Evolutionary conservation across 2,797 vertebrate genomes (phyloP), one percentile per base, ranked within the genome.

Genomic region (Coracias cyanogaster): DNA sequence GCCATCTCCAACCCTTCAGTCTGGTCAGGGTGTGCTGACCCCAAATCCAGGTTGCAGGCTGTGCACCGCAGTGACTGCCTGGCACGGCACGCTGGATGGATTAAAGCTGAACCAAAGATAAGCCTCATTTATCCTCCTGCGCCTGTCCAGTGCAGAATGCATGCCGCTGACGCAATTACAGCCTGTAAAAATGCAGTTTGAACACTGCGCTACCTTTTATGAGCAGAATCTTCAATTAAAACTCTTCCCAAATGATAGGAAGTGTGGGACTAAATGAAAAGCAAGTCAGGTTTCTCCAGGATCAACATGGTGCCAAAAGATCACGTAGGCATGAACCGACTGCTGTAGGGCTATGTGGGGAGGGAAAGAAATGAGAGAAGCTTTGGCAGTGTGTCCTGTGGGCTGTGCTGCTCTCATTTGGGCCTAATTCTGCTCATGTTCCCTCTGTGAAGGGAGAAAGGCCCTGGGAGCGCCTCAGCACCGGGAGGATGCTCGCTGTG

Each of bases 401-500:
- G 19, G 29, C 29, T 58, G 33, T 14, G 37, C 18, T 8, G 4
- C 33, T 24, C 26, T 26, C 1, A 0, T 2, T 9, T 19, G 67
- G 54, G 10, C 8, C 29, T 26, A 54, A 35, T 18, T 31, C 72
- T 54, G 73, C 72, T 49, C 39, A 20, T 4, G 0, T 6, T 31
- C 25, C n/a, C 26, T 28, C 76, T 1, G 2, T 8, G 4, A 0
- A 0, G 18, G 48, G 51, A 58, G 43, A 46, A 54, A 43, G 16
- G 12, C 16, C 10, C 26, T 3, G 9, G 39, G 35, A 62, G 46
- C 52, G 21, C 35, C 46, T 11, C 0, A 2, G 28, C 4, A 1
- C 15, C 1, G 7, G 39, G n/a, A 45, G 28, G 60, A 10, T 17
- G n/a, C 12, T 49, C n/a, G 3, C 57, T 5, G 49, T 6, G 2